These are phyloP conservation scores for Ornithoptera alexandrae DNA, from an alignment of 2,888 invertebrate genomes.

Conservation along the genomic window DNA sequence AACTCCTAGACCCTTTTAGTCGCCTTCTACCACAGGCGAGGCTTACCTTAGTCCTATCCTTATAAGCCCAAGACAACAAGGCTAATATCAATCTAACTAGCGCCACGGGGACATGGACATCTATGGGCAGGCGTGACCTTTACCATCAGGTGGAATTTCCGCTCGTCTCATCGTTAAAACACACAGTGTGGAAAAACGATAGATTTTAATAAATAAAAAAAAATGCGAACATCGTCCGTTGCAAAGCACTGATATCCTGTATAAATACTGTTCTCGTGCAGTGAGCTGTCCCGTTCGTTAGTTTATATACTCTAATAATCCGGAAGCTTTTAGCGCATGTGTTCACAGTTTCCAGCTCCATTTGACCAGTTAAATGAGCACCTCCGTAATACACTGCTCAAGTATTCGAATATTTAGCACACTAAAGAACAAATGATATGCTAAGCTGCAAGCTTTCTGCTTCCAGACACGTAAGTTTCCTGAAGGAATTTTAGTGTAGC, in stretches of 20 bases:
- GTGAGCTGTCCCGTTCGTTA: neutral
- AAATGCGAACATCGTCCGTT: neutral
- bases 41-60: no score
- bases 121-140: no score
- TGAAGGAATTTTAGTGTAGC: neutral
- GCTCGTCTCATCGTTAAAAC: neutral
- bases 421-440: neutral
- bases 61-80: no score
- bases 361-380: constrained; percentile 5
- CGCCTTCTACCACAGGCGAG: no score
- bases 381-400: constrained; percentile 35
- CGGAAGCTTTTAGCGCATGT: constrained; percentile 19
- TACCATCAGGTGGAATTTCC: no score
- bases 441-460: neutral
- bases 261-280: neutral
- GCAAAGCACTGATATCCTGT: neutral
- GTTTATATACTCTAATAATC: neutral
- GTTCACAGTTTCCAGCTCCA: constrained; percentile 3
- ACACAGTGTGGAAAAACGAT: neutral
- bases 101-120: no score
- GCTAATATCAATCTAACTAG: no score
- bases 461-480: neutral
- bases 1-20: no score
- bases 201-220: neutral
- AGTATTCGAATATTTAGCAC: neutral